Evolutionary conservation across 1,140 invertebrate species (phyloP).

Genomic region (Whitmania pigra): DNA sequence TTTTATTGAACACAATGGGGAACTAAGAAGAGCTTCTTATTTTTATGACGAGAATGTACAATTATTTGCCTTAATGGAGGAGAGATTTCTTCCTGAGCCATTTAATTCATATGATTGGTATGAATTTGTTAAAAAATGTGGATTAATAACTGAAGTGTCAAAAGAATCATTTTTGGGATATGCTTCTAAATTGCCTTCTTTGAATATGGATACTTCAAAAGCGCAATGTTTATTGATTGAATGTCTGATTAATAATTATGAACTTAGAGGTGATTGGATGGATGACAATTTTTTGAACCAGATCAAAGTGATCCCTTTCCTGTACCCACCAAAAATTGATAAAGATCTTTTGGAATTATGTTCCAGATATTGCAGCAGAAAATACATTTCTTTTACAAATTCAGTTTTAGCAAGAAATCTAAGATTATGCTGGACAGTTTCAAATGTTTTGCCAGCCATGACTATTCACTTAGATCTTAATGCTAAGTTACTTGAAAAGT

Average conservation of each 20-base stretch:
- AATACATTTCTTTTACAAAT: background rate
- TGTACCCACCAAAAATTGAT: background rate
- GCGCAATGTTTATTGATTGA: background rate
- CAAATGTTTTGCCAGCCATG: background rate
- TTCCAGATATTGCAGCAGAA: background rate
- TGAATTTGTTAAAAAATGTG: slow-evolving; percentile 19
- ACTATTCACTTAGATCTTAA: background rate
- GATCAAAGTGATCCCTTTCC: background rate
- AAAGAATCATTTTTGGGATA: background rate
- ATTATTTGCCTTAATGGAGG: background rate
- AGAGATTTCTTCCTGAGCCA: slow-evolving; percentile 19
- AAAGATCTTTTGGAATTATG: background rate
- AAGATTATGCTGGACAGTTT: background rate
- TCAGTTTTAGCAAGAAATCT: background rate
- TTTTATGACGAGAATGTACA: background rate
- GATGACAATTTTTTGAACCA: background rate
- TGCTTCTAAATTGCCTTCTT: background rate
- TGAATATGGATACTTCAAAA: background rate
- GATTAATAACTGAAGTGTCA: background rate
- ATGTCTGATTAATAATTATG: background rate
- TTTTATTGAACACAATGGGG: background rate
- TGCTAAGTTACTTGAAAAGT: no score
- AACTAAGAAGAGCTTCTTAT: background rate
- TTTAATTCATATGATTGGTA: slow-evolving; percentile 15
- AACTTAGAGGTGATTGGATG: background rate